Evolutionary conservation across 2,113 vertebrate genomes (phyloP), one percentile per base, ranked within the genome.

Genomic region (Menidia beryllina): DNA sequence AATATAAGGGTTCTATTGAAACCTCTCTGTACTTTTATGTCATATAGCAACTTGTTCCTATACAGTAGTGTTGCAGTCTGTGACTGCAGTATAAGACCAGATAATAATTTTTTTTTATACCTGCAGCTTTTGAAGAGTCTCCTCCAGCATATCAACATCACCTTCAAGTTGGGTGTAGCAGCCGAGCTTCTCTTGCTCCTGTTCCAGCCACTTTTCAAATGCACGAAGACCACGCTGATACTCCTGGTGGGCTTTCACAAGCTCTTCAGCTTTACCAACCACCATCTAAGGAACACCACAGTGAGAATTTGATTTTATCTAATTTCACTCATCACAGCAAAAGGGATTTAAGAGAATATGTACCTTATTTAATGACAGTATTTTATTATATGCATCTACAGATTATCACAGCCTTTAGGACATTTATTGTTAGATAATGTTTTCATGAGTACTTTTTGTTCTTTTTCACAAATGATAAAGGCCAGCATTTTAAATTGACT

Each of bases 131-230:
- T 89, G 91, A 20, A 98, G 86, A 0, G 92, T 95, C 39, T 94
- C 87, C 82, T 98, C 96, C 34, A 96, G 93, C 51, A 93, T 90
- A 24, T 94, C 93, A 1, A 92, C 80, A 39, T 97, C 95, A 2
- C 95, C 97, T 90, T 95, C 94, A 72, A 96, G 88, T 64, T 95
- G 93, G 0, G 92, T 95, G 48, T 94, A 94, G 65, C 81, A 91
- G 49, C 89, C 91, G 20, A 99, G 94, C 47, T 93, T 95, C 75
- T 98, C 96, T 71, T 95, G 94, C 68, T 99, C 95, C 66, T 95
- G 93, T 51, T 94, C 94, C 86, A 99, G 79, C 97, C 98, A 99
- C 26, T 91, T 88, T 84, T 99, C 96, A 92, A 99, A 98, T 0
- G 88, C 89, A 50, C 95, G 95, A 23, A 99, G 86, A 12, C 94